These are phyloP conservation scores for Leucosticte australis DNA, from an alignment of 2,113 vertebrate species.

Conservation along the genomic window DNA sequence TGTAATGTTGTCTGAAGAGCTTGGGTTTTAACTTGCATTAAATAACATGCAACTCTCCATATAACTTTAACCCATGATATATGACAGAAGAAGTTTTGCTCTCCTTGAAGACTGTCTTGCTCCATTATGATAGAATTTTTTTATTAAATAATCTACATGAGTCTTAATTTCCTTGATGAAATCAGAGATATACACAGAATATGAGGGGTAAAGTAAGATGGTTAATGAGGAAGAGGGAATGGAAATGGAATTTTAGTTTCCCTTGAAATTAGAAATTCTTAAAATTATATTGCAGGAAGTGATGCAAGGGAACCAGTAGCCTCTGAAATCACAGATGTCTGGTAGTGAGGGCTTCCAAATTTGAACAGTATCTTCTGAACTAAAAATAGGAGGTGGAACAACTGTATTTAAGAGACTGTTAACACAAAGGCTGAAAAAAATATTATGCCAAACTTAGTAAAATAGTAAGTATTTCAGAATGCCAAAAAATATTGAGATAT, in stretches of 20 bases:
- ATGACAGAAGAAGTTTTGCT: background rate
- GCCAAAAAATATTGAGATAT: background rate
- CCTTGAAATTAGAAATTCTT: background rate
- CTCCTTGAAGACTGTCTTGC: background rate
- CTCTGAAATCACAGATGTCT: background rate
- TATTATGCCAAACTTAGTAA: background rate
- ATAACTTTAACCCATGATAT: background rate
- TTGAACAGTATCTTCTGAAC: background rate
- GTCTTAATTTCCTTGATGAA: background rate
- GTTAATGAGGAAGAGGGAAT: background rate
- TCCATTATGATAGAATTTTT: background rate
- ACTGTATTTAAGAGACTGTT: background rate
- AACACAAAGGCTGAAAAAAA: background rate
- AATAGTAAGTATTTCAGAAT: background rate
- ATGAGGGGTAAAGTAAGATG: background rate
- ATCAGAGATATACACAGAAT: background rate
- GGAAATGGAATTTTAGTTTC: background rate
- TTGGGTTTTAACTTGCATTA: background rate
- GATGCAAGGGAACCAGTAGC: background rate
- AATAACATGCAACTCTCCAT: background rate
- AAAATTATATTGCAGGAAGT: background rate
- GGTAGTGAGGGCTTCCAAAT: background rate
- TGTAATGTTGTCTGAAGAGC: background rate
- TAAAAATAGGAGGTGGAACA: background rate
- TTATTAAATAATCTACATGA: background rate